Base-by-base conservation (phyloP, 2,888 invertebrate genomes). In the Athripsodes cinereus region DNA sequence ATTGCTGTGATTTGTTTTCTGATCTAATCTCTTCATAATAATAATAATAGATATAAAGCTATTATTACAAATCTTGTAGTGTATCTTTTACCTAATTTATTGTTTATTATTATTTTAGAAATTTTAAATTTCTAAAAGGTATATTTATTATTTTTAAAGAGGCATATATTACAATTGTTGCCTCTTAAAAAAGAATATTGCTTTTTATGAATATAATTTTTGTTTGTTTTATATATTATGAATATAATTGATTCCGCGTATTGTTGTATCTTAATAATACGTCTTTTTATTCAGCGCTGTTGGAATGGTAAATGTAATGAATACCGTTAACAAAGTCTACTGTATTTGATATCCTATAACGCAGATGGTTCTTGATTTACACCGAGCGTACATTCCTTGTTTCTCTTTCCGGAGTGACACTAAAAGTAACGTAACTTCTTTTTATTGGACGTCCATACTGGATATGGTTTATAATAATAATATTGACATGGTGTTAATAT, bases 371-470 rank as follows among this genome's bases (percentile, higher is more conserved):
- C 48, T 48, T 20, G 48, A 48, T 48, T 48, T 48, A 48, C 48
- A 48, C 48, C 40, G 19, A 48, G 21, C 48, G 19, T 48, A 48
- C 48, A 48, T 48, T 48, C 48, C 48, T 48, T 8, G 3, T 40
- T 13, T n/a, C 40, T 40, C 40, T 2, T 40, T 16, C n/a, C n/a
- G n/a, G n/a, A n/a, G 13, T 8, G 3, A 8, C 2, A 40, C 13
- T 40, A 16, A 8, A 40, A 40, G 2, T 40, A 13, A 40, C 3
- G 5, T 8, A 13, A 2, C 13, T 26, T 10, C 26, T 10, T 40
- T 8, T 40, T 40, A 40, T 16, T 40, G 40, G 26, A 40, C 40
- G 40, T 40, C 40, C 40, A 40, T 40, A 40, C 13, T 13, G 13
- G 3, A 8, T 13, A 40, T 2, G 3, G 13, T 40, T 5, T 5